Conservation (phyloP, 1,140 invertebrate genomes). For the Drosophila sturtevanti region DNA sequence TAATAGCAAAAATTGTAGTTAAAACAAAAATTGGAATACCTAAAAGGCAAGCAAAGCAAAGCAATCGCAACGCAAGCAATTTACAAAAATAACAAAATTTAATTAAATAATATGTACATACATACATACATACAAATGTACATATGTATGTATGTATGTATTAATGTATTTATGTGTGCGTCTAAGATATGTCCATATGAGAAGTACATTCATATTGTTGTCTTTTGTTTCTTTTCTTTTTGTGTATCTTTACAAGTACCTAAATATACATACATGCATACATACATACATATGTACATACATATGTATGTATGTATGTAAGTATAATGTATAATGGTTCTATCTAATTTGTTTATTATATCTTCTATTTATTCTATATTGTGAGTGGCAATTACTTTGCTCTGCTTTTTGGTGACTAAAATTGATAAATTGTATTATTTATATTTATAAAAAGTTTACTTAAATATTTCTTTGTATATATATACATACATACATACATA, state of each 20-base stretch:
- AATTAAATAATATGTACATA: neutral
- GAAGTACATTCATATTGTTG: neutral
- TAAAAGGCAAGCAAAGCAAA: constrained; percentile 47
- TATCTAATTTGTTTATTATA: neutral
- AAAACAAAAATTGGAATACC: constrained; percentile 25
- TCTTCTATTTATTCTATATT: neutral
- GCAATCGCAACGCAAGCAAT: constrained; percentile 57
- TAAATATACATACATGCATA: too few relatives aligned
- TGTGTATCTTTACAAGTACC: neutral
- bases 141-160: too few relatives aligned
- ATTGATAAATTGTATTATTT: constrained; percentile 39
- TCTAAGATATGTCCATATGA: neutral
- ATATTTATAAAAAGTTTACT: constrained; percentile 34
- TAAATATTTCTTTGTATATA: constrained; percentile 31
- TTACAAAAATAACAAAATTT: constrained; percentile 15
- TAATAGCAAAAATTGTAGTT: constrained; percentile 69
- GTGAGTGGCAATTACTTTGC: constrained; percentile 1
- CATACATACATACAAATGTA: constrained; percentile 46
- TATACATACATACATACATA: constrained; percentile 18
- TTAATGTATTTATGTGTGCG: too few relatives aligned
- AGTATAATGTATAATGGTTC: neutral
- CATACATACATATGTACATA: too few relatives aligned
- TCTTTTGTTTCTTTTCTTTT: neutral
- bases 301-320: too few relatives aligned
- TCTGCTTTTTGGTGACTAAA: constrained; percentile 7